Evolutionary conservation across 2,797 vertebrate genomes (phyloP), one percentile per base, ranked within the genome.

Genomic region (Presbytis comata): DNA sequence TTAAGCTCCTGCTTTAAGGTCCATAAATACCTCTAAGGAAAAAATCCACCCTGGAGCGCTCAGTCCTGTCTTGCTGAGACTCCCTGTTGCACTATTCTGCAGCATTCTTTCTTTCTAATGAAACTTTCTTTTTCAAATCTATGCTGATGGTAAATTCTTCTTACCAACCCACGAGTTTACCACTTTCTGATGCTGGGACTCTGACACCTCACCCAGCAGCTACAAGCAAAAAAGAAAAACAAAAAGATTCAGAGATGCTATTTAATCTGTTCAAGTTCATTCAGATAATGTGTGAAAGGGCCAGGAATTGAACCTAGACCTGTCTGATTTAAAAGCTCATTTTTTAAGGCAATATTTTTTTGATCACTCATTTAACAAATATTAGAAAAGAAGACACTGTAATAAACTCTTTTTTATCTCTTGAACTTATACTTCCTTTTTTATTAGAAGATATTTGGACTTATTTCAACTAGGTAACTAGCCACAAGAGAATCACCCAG

Each of bases 361-460:
- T 78, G 57, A 86, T 5, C 2, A 53, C 6, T 2, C 3, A 46
- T 33, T 72, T 75, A 81, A 92, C 5, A 41, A 53, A 95, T n/a
- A 83, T 21, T 88, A 83, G 39, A 57, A 88, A 50, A 39, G 10
- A 92, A 90, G 53, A 57, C 16, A 86, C 7, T 46, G 11, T 14
- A 39, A 30, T 75, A 87, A 84, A 72, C 10, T 36, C 19, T 24
- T 91, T 94, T 95, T 55, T 75, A 86, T 86, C 13, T 17, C 8
- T 84, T 82, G 46, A 95, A 46, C 28, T 76, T 41, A 28, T 13
- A 88, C 33, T 36, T 94, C 39, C 59, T 21, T 94, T 90, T 85
- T 93, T 24, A 93, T 83, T 92, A 46, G 78, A 94, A 94, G 30
- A 48, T 85, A 84, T 87, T 75, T 96, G 36, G 26, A 79, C 6